phyloP scores from a whole-genome alignment of 2,113 vertebrate species.

The Leptobrachium ailaonicum region DNA sequence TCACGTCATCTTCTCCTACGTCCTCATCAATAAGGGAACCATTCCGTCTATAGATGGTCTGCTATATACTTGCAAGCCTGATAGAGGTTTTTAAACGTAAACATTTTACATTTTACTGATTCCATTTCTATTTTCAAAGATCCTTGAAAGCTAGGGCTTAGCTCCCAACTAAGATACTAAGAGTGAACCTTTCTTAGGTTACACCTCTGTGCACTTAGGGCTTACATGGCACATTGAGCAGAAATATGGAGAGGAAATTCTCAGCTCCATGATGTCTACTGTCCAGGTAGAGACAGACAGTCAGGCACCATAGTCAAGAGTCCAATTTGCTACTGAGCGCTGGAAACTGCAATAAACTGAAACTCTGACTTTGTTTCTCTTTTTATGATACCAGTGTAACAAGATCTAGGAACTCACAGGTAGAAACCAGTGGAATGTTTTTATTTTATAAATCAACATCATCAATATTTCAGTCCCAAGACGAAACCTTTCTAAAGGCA shows the following conservation, averaged over 20 bases:
- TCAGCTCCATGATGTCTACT: slow-evolving; percentile 43
- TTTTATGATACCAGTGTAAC: slow-evolving; percentile 37
- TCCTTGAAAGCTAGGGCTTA: slow-evolving; percentile 40
- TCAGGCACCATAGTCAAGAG: slow-evolving; percentile 47
- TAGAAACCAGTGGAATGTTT: slow-evolving; percentile 26
- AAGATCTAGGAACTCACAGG: slow-evolving; percentile 32
- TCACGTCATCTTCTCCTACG: slow-evolving; percentile 12
- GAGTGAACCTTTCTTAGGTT: slow-evolving; percentile 41
- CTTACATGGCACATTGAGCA: slow-evolving; percentile 47
- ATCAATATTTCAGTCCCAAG: slow-evolving; percentile 27
- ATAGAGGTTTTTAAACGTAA: slow-evolving; percentile 32
- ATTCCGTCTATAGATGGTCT: slow-evolving; percentile 26
- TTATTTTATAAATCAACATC: slow-evolving; percentile 46
- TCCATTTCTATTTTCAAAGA: slow-evolving; percentile 44
- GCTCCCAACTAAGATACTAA: slow-evolving; percentile 24
- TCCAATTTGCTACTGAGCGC: slow-evolving; percentile 44
- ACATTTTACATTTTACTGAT: slow-evolving; percentile 33
- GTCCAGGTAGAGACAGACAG: slow-evolving; percentile 50
- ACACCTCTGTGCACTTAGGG: slow-evolving; percentile 44
- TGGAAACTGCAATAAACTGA: slow-evolving; percentile 34
- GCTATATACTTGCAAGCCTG: slow-evolving; percentile 27
- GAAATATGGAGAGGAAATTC: slow-evolving; percentile 45
- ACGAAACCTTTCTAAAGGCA: slow-evolving; percentile 3
- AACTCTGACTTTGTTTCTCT: slow-evolving; percentile 32
- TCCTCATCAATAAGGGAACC: slow-evolving; percentile 12